Base-by-base conservation (phyloP, 2,797 vertebrate genomes). In the Hemibagrus guttatus region DNA sequence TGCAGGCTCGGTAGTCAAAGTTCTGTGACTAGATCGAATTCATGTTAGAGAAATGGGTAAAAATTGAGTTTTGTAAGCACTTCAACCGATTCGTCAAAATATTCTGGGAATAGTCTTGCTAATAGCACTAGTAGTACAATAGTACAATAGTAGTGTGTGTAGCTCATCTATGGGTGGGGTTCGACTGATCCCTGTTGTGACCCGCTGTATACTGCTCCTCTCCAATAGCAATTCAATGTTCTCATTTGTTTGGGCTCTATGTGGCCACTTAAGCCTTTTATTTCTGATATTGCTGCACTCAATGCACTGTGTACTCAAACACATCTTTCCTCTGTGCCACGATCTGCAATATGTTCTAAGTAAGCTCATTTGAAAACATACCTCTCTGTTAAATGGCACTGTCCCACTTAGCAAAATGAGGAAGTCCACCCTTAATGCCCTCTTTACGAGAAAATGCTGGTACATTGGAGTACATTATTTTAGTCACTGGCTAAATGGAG, bases 1-100 rank as follows among this genome's bases (percentile, higher is more conserved):
- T 85, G 74, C 28, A 68, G 74, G 28, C 74, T 66, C 61, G 78
- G 12, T 39, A 85, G 72, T 85, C 61, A 78, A 85, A 26, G 59
- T 35, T 85, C 49, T 0, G 23, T 58, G 46, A 85, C 49, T 56
- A 56, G 84, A 66, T 78, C 13, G 14, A 76, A 85, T 76, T 58
- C 59, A 52, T 85, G 84, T 64, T 35, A 76, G 21, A 64, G n/a
- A 85, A 78, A 54, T 26, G 61, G 59, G 42, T 63, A 7, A n/a
- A 75, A 84, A 84, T 75, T 75, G 56, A 49, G 71, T 74, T 84
- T 84, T 75, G 17, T 63, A 75, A 28, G 26, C 26, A 5, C 69
- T 63, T 84, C n/a, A 75, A 64, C 13, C 72, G 52, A 52, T 84
- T 75, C 1, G 11, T 52, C 84, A 64, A 54, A 68, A 84, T 76